Conservation (phyloP, 2,888 invertebrate genomes). For the Mythimna albipuncta region DNA sequence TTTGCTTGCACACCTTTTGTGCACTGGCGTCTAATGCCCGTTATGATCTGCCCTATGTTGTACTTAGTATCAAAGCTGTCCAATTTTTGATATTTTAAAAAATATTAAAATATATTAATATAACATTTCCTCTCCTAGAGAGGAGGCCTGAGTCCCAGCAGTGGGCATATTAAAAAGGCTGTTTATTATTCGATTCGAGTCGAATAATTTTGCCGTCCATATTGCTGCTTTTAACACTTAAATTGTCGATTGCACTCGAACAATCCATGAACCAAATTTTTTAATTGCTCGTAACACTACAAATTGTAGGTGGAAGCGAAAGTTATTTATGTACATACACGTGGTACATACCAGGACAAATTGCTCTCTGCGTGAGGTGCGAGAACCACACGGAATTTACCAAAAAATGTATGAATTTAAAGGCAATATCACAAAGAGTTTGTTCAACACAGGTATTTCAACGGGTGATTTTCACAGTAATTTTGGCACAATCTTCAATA, state of each 20-base stretch:
- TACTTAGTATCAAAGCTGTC: no score
- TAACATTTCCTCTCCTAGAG: no score
- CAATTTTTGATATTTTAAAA: no score
- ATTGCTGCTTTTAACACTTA: neutral
- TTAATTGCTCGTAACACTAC: conserved; percentile 12
- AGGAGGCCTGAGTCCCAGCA: no score
- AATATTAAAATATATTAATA: no score
- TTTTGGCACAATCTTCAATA: neutral
- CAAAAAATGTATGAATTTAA: conserved; percentile 10
- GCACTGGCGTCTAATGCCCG: no score
- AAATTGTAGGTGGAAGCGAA: conserved; percentile 3
- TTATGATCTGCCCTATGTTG: no score
- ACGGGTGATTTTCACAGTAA: neutral
- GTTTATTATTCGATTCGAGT: neutral
- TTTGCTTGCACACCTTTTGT: no score
- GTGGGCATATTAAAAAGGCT: no score
- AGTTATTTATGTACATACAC: conserved; percentile 16
- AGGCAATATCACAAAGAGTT: neutral
- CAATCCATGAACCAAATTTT: neutral
- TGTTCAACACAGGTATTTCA: conserved; percentile 1
- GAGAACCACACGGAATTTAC: neutral
- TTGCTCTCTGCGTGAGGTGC: conserved; percentile 3
- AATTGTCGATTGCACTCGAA: neutral
- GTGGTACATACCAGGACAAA: neutral
- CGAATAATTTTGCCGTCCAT: neutral